These are phyloP conservation scores for Thysanoteuthis rhombus DNA, from an alignment of 2,888 invertebrate species.

Conservation along the genomic window DNA sequence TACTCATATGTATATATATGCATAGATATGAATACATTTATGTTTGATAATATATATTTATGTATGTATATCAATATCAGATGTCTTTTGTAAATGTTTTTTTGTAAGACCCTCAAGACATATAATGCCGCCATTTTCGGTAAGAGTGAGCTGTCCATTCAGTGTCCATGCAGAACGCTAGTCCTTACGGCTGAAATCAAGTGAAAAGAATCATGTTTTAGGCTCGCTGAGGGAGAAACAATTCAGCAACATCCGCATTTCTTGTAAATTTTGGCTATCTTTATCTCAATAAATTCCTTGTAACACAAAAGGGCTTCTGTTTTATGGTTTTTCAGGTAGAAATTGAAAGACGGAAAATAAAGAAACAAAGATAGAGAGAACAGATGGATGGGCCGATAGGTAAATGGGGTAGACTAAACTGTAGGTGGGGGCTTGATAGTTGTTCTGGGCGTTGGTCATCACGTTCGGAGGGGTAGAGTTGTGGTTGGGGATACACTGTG, in stretches of 20 bases:
- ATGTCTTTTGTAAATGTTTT: conserved; percentile 1
- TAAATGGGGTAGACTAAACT: not conserved
- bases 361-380: not conserved
- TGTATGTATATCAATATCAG: not conserved
- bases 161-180: not conserved
- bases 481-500: not conserved
- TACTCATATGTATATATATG: no score
- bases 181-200: conserved; percentile 12
- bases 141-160: not conserved
- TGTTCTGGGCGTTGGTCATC: not conserved
- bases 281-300: not conserved
- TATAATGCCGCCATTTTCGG: not conserved
- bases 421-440: not conserved
- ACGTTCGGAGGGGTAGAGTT: not conserved
- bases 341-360: not conserved
- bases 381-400: not conserved
- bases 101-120: not conserved
- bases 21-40: not conserved
- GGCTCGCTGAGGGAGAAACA: not conserved
- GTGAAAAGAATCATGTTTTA: not conserved
- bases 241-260: not conserved
- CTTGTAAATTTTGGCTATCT: conserved; percentile 12
- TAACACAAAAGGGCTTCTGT: not conserved
- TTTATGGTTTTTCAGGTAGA: not conserved
- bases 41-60: not conserved